A percentile compares a stretch with the other conserved stretches of the same genome.
Evolutionary conservation across 1,140 invertebrate species (phyloP).

Genomic region (Himalopsyche phryganea): DNA sequence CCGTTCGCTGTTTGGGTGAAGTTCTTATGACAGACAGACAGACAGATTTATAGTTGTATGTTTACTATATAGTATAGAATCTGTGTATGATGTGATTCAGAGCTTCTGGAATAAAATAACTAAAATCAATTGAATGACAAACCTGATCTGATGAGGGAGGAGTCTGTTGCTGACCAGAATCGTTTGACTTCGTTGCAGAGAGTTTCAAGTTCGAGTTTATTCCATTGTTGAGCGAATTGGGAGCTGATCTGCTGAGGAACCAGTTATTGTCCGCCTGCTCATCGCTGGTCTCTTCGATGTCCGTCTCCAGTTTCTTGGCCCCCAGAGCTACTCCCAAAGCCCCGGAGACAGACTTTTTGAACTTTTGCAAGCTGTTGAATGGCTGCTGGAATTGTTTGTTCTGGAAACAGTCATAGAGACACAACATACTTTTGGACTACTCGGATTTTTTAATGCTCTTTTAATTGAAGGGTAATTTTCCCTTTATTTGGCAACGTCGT

Average conservation of each 20-base stretch:
- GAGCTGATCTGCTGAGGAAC: slow-evolving; percentile 73
- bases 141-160: slow-evolving; percentile 45
- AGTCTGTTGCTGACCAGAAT: slow-evolving; percentile 42
- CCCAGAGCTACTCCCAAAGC: slow-evolving; percentile 55
- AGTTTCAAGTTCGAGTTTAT: slow-evolving; percentile 42
- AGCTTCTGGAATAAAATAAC: no score
- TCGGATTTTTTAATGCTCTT: slow-evolving; percentile 30
- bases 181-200: slow-evolving; percentile 40
- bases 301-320: slow-evolving; percentile 46
- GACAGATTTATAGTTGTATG: no score
- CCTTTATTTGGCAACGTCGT: no score
- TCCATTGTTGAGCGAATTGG: slow-evolving; percentile 70
- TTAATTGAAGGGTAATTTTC: neutral
- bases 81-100: no score
- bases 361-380: slow-evolving; percentile 65
- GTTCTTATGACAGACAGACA: no score
- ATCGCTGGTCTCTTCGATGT: slow-evolving; percentile 45
- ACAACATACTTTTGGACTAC: slow-evolving; percentile 53
- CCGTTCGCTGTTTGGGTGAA: no score
- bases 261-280: slow-evolving; percentile 61
- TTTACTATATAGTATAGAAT: no score
- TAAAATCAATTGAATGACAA: no score
- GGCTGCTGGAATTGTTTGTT: slow-evolving; percentile 52
- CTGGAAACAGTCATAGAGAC: slow-evolving; percentile 52
- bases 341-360: slow-evolving; percentile 65